Base-by-base conservation (phyloP, 2,113 vertebrate species). In the Misgurnus mizolepis region DNA sequence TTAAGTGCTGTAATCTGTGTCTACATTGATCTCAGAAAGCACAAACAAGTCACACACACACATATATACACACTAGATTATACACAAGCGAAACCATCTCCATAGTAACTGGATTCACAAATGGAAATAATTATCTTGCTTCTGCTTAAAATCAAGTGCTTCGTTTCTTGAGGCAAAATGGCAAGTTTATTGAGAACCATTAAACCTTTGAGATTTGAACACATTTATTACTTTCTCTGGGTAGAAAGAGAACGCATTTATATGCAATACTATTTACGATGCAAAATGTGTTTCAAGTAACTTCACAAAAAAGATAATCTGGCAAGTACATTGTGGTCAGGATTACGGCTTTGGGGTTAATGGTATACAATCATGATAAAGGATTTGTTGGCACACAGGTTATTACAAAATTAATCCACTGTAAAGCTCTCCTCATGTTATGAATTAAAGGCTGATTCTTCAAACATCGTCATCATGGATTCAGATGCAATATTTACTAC, bases 321-420 rank as follows among this genome's bases (percentile, higher is more conserved):
- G 67, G 9, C 41, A 71, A 79, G 67, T n/a, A 22, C 68, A 72
- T 14, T 41, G 47, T 43, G 56, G 60, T 72, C 45, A 64, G 74
- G 74, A 77, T 77, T 77, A 72, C 11, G 43, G 47, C 34, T 43
- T 17, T 1, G 60, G 69, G 27, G 67, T 72, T 80, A 80, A 71
- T 66, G 27, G 69, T 55, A 15, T 73, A 72, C 41, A 71, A 43
- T 66, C 40, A 65, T 7, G 3, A 17, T 66, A 72, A 80, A 80
- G 68, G 68, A 73, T 73, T 27, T 39, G 2, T 58, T 66, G 69
- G 53, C 61, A 66, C 68, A 73, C 60, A 65, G 60, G 69, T 72
- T 45, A 73, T 69, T 66, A 73, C 78, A 73, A 40, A 17, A 49
- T 66, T 72, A 80, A 73, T 80, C 78, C 69, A 27, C n/a, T 43